These are phyloP conservation scores for Todus mexicanus DNA, from an alignment of 2,797 vertebrate genomes.

Conservation along the genomic window DNA sequence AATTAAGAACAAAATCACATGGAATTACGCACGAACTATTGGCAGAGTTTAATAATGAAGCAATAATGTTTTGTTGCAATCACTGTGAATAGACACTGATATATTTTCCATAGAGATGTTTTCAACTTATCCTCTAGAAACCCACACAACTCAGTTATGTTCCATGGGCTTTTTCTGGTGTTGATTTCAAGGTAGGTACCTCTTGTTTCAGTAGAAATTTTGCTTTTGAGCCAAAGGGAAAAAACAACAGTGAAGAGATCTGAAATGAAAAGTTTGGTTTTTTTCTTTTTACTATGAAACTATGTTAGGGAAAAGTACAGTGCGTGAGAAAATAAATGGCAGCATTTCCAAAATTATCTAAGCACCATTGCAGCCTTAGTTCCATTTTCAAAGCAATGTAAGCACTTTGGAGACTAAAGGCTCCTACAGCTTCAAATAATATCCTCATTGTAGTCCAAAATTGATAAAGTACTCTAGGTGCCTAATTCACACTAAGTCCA, in stretches of 20 bases:
- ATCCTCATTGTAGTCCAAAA: slow-evolving; percentile 1
- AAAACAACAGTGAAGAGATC: neutral
- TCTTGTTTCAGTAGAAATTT: neutral
- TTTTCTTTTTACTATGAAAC: neutral
- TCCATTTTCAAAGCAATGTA: slow-evolving; percentile 41
- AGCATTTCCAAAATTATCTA: slow-evolving; percentile 36
- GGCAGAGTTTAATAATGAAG: neutral
- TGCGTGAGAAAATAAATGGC: neutral
- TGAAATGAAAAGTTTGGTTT: neutral
- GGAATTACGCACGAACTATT: neutral
- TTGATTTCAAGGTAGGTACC: neutral
- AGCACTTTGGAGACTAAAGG: neutral
- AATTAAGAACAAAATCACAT: neutral
- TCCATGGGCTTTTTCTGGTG: neutral
- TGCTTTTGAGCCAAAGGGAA: neutral
- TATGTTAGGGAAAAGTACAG: neutral
- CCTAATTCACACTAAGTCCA: slow-evolving; percentile 15
- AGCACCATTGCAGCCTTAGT: neutral
- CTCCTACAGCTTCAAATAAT: slow-evolving; percentile 22
- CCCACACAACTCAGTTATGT: neutral
- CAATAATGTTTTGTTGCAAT: neutral
- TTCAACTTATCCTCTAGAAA: neutral
- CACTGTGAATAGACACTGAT: neutral
- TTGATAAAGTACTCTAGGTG: neutral
- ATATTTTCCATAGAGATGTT: neutral